Base-by-base conservation (phyloP, 2,113 vertebrate species). In the Pygoscelis adeliae region DNA sequence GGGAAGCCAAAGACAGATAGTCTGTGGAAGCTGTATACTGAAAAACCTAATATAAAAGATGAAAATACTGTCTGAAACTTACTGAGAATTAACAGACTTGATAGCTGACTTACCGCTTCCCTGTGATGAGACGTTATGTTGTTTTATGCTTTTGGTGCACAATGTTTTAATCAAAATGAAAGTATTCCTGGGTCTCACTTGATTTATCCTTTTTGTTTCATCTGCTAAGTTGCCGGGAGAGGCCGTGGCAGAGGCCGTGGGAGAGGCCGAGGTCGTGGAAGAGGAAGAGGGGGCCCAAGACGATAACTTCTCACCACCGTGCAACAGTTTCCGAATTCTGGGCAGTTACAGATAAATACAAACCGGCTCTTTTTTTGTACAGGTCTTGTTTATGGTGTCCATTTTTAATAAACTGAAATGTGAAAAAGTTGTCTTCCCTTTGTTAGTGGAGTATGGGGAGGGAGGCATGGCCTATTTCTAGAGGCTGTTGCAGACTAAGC, bases 211-310 rank as follows among this genome's bases (percentile, higher is more conserved):
- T 84, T 66, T 69, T 95, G 82, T 94, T 91, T 73, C 71, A 26
- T 90, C 62, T 70, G 13, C n/a, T 59, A 95, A 99, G 99, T 99
- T 98, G 99, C 99, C 94, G 99, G 99, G 40, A 98, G 99, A 93
- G 98, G 98, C 77, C 97, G 98, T 83, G 98, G 98, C 1, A 96
- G 98, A 97, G 99, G 99, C 74, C 98, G 99, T 90, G 99, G 99
- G 2, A 87, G 99, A 94, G 99, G 99, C 15, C 98, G 99, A 92
- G 99, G 99, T 17, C 98, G 99, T 93, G 99, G 99, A 63, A 98
- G 99, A 97, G 99, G 99, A 84, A 97, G 99, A 96, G 99, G 99
- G 16, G 99, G 99, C 38, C 99, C 99, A 3, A 98, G 99, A 76
- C 99, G 99, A 99, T 99, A 98, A 99, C 95, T 89, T 38, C 83